Evolutionary conservation across 2,113 vertebrate species (phyloP).

Genomic region (Cyprinodon variegatus): DNA sequence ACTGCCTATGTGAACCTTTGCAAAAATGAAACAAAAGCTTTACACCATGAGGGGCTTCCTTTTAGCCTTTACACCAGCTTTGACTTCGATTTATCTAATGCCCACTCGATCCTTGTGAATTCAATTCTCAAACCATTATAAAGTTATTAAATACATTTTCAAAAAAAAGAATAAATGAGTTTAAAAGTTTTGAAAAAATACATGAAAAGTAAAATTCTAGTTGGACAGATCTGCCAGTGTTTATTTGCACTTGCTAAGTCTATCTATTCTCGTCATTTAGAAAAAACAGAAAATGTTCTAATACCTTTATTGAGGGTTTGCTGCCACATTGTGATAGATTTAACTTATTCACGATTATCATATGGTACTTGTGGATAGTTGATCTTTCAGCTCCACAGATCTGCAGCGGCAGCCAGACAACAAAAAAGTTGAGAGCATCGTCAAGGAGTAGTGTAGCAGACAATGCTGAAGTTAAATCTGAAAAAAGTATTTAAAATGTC

Average conservation of each 20-base stretch:
- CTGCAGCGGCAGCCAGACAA: conserved; percentile 12
- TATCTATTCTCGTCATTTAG: conserved; percentile 1
- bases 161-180: not conserved
- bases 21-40: conserved; percentile 68
- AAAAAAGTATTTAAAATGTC: not conserved
- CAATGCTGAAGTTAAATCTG: not conserved
- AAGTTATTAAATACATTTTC: conserved; percentile 1
- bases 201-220: conserved; percentile 7
- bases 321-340: conserved; percentile 35
- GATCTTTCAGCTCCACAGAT: conserved; percentile 22
- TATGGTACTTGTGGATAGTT: conserved; percentile 47
- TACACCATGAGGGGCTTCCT: conserved; percentile 33
- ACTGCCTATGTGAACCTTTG: conserved; percentile 61
- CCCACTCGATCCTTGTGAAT: conserved; percentile 31
- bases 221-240: conserved; percentile 1
- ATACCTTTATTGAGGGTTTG: conserved; percentile 48
- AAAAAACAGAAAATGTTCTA: conserved; percentile 51
- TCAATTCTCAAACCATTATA: conserved; percentile 9
- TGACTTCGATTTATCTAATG: conserved; percentile 62
- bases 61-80: conserved; percentile 42
- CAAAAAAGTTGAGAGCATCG: conserved; percentile 12
- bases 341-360: conserved; percentile 55
- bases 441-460: not conserved
- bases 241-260: not conserved
- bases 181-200: conserved; percentile 7